A percentile compares a stretch with the other conserved stretches of the same genome.
Conservation (phyloP, 2,113 vertebrate genomes). For the Leuciscus idus region DNA sequence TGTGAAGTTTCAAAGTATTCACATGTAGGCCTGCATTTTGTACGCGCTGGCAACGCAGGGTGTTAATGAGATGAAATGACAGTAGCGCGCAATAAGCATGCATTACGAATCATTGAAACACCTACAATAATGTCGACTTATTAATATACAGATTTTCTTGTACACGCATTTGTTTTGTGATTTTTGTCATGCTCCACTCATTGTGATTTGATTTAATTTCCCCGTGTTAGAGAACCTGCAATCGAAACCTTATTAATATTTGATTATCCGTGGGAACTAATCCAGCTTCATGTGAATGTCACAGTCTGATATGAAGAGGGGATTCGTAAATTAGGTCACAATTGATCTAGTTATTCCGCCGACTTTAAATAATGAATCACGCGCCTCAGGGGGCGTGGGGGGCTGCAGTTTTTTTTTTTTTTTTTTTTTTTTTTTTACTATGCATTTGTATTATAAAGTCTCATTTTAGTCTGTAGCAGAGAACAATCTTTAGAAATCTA, state of each 20-base stretch:
- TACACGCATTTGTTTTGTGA: not conserved
- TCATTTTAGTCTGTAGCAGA: not conserved
- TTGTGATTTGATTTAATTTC: conserved; percentile 8
- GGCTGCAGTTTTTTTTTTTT: conserved; percentile 23
- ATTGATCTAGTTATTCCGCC: conserved; percentile 58
- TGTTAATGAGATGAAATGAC: conserved; percentile 55
- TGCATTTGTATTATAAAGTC: conserved; percentile 1
- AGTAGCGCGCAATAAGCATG: not conserved
- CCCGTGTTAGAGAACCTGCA: not conserved
- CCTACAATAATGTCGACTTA: not conserved
- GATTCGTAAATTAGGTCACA: conserved; percentile 62
- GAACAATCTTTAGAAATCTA: not conserved
- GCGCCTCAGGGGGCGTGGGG: conserved; percentile 44
- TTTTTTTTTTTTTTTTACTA: conserved; percentile 4
- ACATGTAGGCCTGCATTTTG: conserved; percentile 51
- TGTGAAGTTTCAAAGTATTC: conserved; percentile 61
- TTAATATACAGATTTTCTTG: not conserved
- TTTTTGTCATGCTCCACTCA: not conserved
- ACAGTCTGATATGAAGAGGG: conserved; percentile 37
- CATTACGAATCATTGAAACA: not conserved
- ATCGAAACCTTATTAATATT: conserved; percentile 56
- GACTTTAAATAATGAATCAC: conserved; percentile 70
- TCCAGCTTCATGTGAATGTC: conserved; percentile 54
- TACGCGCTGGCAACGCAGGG: conserved; percentile 38
- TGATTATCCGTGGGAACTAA: conserved; percentile 35